phyloP scores from a whole-genome alignment of 2,113 vertebrate species.

The Condylura cristata region DNA sequence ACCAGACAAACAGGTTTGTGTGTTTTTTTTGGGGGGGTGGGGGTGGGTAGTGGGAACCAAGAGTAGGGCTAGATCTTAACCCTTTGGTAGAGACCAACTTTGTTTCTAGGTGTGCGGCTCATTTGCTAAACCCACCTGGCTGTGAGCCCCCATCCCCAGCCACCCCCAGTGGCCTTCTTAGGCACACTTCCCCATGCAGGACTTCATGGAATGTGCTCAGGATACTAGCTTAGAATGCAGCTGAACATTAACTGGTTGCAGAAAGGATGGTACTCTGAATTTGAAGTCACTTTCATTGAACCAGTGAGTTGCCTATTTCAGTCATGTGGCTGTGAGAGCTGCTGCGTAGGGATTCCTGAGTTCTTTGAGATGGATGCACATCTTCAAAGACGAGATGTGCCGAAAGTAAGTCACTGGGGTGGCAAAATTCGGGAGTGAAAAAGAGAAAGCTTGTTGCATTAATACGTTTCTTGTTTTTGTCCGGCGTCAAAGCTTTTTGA shows the following conservation, averaged over 20 bases:
- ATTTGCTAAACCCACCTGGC: background rate
- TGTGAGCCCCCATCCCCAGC: no score
- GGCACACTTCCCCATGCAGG: background rate
- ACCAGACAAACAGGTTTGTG: background rate
- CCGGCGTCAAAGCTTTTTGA: background rate
- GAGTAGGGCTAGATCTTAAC: background rate
- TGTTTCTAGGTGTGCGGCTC: background rate
- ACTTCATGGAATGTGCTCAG: background rate
- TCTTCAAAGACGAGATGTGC: background rate
- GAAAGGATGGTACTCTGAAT: background rate
- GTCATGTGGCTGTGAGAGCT: background rate
- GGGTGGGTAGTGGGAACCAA: background rate
- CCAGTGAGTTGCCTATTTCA: background rate
- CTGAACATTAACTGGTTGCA: background rate
- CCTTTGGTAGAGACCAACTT: background rate
- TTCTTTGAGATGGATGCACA: background rate
- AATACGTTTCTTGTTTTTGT: background rate
- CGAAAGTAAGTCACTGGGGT: background rate
- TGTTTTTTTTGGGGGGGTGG: no score
- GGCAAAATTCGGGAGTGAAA: background rate
- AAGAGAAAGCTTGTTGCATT: background rate
- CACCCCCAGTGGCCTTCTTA: background rate
- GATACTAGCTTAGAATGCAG: background rate
- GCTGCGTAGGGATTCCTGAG: background rate
- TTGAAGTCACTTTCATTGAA: background rate